phyloP scores from a whole-genome alignment of 2,113 vertebrate genomes.

The Eubucco bourcierii region DNA sequence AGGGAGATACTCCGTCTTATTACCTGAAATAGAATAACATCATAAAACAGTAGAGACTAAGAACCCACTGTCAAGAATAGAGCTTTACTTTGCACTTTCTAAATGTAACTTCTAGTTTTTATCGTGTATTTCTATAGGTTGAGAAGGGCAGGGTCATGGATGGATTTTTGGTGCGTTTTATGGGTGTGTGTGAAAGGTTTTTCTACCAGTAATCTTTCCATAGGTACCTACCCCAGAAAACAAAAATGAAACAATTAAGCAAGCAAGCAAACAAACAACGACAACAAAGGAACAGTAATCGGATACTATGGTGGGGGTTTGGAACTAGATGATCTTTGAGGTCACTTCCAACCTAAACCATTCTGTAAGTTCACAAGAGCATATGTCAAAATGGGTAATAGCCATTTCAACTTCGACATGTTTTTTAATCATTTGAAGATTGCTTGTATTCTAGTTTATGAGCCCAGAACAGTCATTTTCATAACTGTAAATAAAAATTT shows the following conservation, averaged over 20 bases:
- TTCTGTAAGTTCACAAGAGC: not conserved
- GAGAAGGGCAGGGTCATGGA: fast-evolving
- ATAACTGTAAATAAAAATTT: not conserved
- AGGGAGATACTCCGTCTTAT: not conserved
- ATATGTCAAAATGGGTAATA: not conserved
- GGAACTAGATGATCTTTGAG: too few species aligned
- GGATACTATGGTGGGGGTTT: not conserved
- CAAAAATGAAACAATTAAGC: too few species aligned
- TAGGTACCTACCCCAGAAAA: not conserved
- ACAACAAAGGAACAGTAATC: not conserved
- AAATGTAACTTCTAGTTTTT: not conserved
- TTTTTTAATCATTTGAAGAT: not conserved
- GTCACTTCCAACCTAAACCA: too few species aligned
- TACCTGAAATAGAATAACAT: not conserved
- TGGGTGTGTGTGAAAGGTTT: not conserved
- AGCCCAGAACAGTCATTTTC: not conserved
- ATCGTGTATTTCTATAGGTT: not conserved
- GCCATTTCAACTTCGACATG: not conserved
- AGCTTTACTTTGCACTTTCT: not conserved
- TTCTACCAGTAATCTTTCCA: not conserved
- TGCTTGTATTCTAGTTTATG: not conserved
- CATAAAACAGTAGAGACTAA: not conserved
- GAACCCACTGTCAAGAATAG: not conserved
- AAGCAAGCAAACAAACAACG: too few species aligned
- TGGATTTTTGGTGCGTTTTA: not conserved